Evolutionary conservation across 2,888 invertebrate species (phyloP), one percentile per base, ranked within the genome.

Genomic region (Eucera pruinosa): DNA sequence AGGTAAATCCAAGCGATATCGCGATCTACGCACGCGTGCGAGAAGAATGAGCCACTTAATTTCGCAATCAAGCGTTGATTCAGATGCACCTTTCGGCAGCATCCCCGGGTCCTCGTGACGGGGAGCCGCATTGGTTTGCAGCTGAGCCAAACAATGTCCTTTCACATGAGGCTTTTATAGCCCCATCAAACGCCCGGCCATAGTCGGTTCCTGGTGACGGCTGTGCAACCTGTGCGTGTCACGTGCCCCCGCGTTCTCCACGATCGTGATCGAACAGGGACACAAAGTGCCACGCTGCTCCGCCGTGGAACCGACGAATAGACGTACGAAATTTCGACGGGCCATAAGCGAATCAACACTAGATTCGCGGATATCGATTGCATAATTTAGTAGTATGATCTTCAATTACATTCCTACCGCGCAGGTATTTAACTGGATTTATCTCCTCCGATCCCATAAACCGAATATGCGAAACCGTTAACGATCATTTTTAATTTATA

Each of bases 81-180:
- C 91, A 90, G 89, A 91, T 92, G 90, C 90, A 91, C 90, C 91
- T 90, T 90, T 87, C 89, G 86, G 55, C 67, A 27, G 64, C 74
- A 84, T 85, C 86, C 85, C 87, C 86, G 86, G 62, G 71, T 70
- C 81, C 68, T 84, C 81, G 83, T 2, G 0, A 87, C 85, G 83
- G 84, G 80, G 82, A 84, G 77, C 77, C 78, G 62, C 87, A 86
- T 84, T 85, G 87, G 84, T 81, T 70, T 81, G 89, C 92, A 91
- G 91, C 92, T 92, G 91, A 91, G 86, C 87, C 89, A 90, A 91
- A 92, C 91, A 92, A 91, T 92, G 90, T 90, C 87, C 84, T 90
- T 92, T 91, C 91, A 91, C 91, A 90, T 91, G 90, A 89, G 82
- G 91, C 91, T 91, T 91, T 91, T 90, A 91, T 86, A 87, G 90